Evolutionary conservation across 53 echinoderm and acorn worm genomes (phyloP).

Genomic region (Pentamera pediparva): DNA sequence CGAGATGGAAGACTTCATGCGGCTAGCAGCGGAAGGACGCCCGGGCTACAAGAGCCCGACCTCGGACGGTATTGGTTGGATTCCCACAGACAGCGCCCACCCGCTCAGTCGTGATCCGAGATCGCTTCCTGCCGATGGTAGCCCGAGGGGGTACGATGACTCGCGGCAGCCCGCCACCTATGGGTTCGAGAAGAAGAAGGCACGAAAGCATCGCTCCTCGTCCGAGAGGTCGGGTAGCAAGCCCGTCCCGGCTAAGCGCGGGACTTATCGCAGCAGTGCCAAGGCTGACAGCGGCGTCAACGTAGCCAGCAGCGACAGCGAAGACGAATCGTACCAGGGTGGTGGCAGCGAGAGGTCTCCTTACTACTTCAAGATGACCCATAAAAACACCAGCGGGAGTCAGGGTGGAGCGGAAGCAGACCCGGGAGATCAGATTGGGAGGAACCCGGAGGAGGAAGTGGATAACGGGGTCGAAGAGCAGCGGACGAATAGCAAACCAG

Average conservation of each 20-base stretch:
- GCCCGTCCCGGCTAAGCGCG: constrained; percentile 11
- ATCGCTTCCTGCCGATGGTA: constrained; percentile 8
- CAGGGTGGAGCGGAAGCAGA: background rate
- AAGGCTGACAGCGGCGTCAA: background rate
- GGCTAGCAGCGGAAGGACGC: background rate
- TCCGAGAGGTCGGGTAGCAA: background rate
- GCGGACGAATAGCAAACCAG: background rate
- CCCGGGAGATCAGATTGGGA: background rate
- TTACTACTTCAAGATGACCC: constrained; percentile 25
- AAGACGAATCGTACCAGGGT: background rate
- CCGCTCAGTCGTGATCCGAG: constrained; percentile 1
- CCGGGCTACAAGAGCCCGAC: background rate
- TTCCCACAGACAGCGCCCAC: background rate
- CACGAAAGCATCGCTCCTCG: no score
- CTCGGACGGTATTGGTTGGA: background rate
- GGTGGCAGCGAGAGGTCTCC: constrained; percentile 1
- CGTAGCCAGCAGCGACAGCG: constrained; percentile 7
- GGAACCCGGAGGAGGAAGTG: background rate
- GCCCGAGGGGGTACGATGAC: background rate
- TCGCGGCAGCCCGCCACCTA: constrained; percentile 9
- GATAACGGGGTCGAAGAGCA: background rate
- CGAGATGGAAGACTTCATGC: background rate
- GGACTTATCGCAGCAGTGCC: background rate
- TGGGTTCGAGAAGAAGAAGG: constrained; percentile 6
- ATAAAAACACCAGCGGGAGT: background rate